These are phyloP conservation scores for Tetrax tetrax DNA, from an alignment of 2,113 vertebrate genomes.

Conservation along the genomic window DNA sequence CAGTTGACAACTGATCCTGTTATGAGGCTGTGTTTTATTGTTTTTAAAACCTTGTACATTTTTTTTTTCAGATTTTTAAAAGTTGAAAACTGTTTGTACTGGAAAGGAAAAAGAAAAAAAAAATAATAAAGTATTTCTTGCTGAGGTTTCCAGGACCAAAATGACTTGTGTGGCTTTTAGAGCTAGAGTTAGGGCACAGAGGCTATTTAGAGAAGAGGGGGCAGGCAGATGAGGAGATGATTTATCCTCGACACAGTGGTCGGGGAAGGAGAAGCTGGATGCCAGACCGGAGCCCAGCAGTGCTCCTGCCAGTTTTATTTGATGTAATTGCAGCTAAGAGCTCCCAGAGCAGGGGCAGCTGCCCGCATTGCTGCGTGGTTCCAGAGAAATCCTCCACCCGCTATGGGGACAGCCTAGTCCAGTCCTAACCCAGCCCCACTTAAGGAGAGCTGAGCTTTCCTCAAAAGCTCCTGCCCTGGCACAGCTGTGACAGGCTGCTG, in stretches of 20 bases:
- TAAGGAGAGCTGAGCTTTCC: neutral
- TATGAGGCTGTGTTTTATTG: neutral
- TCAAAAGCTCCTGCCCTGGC: neutral
- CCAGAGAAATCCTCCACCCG: neutral
- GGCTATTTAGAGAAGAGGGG: neutral
- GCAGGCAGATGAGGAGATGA: neutral
- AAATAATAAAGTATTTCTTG: constrained; percentile 27
- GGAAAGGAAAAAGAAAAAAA: neutral
- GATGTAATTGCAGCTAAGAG: neutral
- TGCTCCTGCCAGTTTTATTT: neutral
- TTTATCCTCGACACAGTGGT: neutral
- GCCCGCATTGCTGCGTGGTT: neutral
- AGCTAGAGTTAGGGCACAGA: neutral
- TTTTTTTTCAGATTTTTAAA: constrained; percentile 51
- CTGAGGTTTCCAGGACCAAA: constrained; percentile 4
- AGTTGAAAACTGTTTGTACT: constrained; percentile 42
- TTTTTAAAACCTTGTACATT: constrained; percentile 37
- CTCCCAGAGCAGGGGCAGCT: neutral
- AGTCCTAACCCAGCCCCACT: neutral
- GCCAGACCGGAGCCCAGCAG: neutral
- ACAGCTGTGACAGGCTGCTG: rapidly evolving
- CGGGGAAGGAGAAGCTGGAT: neutral
- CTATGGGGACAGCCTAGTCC: rapidly evolving
- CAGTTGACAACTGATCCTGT: neutral
- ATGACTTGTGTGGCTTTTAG: neutral